These are phyloP conservation scores for Brachionus rubens DNA, from an alignment of 1,140 invertebrate genomes.

Conservation along the genomic window DNA sequence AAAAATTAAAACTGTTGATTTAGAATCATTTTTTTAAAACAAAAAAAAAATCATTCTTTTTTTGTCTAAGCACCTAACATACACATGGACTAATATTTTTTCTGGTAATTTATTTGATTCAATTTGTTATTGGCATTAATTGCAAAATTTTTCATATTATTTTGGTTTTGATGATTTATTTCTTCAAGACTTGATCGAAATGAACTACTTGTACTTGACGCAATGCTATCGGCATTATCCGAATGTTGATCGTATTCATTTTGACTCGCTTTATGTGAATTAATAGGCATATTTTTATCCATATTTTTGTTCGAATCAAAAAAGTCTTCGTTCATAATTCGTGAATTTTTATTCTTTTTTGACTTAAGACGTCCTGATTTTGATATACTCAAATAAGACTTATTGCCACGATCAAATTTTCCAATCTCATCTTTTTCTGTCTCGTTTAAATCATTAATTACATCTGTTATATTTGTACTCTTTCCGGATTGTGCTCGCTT, in stretches of 20 bases:
- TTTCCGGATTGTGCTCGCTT: conserved; percentile 43
- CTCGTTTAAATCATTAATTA: conserved; percentile 38
- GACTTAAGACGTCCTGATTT: conserved; percentile 40
- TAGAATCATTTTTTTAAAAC: not conserved
- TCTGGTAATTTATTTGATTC: conserved; percentile 5
- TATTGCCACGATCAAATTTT: conserved; percentile 36
- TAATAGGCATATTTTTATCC: not conserved
- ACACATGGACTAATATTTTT: conserved; percentile 5
- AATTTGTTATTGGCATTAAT: not conserved
- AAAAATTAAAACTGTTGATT: no score
- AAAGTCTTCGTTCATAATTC: conserved; percentile 41
- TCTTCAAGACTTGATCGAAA: conserved; percentile 37
- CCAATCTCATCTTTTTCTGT: conserved; percentile 42
- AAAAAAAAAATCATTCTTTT: no score
- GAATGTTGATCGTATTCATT: conserved; percentile 31
- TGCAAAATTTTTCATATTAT: not conserved
- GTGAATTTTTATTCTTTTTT: conserved; percentile 22
- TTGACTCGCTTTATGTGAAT: not conserved
- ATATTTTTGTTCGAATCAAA: conserved; percentile 4
- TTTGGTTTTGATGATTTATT: conserved; percentile 8
- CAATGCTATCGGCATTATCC: conserved; percentile 2
- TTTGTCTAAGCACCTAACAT: not conserved
- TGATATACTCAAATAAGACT: conserved; percentile 43
- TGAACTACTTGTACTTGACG: conserved; percentile 21
- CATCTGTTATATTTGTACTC: conserved; percentile 42